Evolutionary conservation across 2,888 invertebrate genomes (phyloP).

Genomic region (Cancer borealis): DNA sequence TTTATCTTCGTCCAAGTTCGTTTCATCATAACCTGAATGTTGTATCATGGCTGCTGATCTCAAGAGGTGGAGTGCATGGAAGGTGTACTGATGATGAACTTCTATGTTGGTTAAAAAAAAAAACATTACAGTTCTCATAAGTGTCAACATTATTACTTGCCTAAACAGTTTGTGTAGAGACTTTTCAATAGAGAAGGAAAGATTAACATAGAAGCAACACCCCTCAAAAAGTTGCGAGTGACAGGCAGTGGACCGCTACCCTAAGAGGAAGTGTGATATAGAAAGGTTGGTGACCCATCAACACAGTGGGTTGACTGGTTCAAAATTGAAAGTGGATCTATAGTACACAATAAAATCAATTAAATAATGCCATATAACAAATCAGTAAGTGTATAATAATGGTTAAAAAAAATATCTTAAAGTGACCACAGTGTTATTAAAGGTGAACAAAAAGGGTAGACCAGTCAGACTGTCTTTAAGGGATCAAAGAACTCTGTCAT

Average conservation of each 20-base stretch:
- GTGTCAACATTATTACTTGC: neutral
- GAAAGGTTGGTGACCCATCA: neutral
- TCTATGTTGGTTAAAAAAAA: neutral
- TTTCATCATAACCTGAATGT: constrained; percentile 44
- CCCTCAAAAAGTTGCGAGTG: neutral
- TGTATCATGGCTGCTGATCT: neutral
- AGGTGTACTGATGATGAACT: neutral
- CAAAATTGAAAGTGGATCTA: neutral
- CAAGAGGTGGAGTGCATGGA: neutral
- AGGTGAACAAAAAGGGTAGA: neutral
- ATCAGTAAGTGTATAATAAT: neutral
- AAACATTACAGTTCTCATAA: neutral
- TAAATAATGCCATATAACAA: neutral
- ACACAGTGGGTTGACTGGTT: neutral
- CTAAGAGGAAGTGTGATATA: neutral
- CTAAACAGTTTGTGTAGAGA: neutral
- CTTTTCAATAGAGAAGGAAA: neutral
- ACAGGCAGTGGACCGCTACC: neutral
- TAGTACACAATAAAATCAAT: neutral
- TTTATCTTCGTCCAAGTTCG: constrained; percentile 71
- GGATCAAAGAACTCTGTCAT: neutral
- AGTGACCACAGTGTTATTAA: neutral
- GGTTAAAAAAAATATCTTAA: neutral
- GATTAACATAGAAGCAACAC: neutral
- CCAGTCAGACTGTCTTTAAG: neutral